Conservation (phyloP, 1,140 invertebrate species). For the Drosophila santomea region DNA sequence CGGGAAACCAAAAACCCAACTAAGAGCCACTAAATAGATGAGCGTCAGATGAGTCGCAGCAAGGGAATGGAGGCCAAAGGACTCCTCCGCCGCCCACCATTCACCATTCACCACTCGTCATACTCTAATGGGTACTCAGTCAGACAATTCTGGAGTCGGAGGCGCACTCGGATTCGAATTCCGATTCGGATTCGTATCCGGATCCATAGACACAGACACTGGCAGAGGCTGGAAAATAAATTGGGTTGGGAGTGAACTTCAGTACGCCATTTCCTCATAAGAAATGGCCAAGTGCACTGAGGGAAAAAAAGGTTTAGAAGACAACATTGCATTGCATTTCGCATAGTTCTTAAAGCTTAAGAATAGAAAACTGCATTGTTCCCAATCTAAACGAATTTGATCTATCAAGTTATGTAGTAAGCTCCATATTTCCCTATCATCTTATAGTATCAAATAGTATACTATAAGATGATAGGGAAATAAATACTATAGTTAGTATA, state of each 20-base stretch:
- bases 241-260: constrained; percentile 15
- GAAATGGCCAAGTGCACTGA: constrained; percentile 46
- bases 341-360: no score
- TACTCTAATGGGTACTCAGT: constrained; percentile 72
- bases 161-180: not conserved
- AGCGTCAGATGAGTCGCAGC: not conserved
- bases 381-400: no score
- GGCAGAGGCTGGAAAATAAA: not conserved
- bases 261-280: constrained; percentile 25
- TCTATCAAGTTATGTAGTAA: no score
- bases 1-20: constrained; percentile 63
- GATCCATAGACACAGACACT: constrained; percentile 3
- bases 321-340: no score
- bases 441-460: no score
- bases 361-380: no score
- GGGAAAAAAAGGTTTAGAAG: not conserved
- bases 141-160: constrained; percentile 11
- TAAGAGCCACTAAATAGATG: constrained; percentile 79
- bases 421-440: no score
- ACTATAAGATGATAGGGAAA: no score
- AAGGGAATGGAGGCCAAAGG: not conserved
- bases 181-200: not conserved
- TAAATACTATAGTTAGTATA: no score
- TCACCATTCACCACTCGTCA: constrained; percentile 10
- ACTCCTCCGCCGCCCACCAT: not conserved